phyloP scores from a whole-genome alignment of 1,140 invertebrate genomes.

The Drosophila virilis region DNA sequence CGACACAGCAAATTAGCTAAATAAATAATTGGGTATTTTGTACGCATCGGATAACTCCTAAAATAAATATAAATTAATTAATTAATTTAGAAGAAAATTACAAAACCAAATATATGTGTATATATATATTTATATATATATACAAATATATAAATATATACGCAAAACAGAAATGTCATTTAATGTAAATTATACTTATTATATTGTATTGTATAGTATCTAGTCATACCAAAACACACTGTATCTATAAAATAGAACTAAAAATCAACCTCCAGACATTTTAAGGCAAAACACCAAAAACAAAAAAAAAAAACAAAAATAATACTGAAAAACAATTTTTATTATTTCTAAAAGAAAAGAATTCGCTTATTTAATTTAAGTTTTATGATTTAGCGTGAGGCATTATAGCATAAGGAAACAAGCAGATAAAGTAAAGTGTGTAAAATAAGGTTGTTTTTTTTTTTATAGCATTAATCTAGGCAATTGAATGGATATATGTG shows the following conservation, averaged over 20 bases:
- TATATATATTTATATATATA: conserved; percentile 37
- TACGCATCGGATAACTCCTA: conserved; percentile 34
- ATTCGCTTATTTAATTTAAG: conserved; percentile 70
- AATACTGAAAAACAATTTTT: conserved; percentile 25
- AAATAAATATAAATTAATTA: conserved; percentile 16
- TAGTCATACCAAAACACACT: conserved; percentile 30
- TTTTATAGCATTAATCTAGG: conserved; percentile 63
- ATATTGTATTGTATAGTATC: conserved; percentile 34
- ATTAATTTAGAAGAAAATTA: conserved; percentile 4
- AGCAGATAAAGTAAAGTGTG: conserved; percentile 24
- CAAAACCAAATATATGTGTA: conserved; percentile 3
- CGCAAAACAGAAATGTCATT: conserved; percentile 20
- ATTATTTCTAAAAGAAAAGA: conserved; percentile 64
- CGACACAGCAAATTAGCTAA: conserved; percentile 25
- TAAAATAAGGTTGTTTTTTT: conserved; percentile 75
- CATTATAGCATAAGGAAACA: conserved; percentile 41
- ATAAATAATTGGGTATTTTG: conserved; percentile 55
- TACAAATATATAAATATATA: conserved; percentile 37
- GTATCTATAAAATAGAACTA: conserved; percentile 38
- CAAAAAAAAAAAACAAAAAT: conserved; percentile 26
- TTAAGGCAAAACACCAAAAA: conserved; percentile 42
- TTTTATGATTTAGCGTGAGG: conserved; percentile 60
- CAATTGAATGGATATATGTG: conserved; percentile 51
- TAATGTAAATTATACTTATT: conserved; percentile 35
- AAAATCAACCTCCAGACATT: conserved; percentile 30